Conservation (phyloP, 2,113 vertebrate species). For the Polypterus bichir region DNA sequence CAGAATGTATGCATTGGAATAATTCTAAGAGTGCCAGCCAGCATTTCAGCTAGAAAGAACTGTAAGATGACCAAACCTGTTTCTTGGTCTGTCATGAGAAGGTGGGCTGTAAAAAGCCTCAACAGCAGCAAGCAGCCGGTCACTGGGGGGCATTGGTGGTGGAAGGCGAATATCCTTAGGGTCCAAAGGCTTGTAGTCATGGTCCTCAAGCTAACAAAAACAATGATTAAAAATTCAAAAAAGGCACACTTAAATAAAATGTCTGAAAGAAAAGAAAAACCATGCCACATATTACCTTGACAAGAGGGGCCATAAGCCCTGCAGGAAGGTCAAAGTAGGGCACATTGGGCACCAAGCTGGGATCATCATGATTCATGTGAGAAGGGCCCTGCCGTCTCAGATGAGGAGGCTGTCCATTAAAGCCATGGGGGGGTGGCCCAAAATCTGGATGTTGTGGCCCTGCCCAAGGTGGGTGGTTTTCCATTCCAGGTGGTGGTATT, state of each 20-base stretch:
- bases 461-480: constrained; percentile 86
- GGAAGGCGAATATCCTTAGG: constrained; percentile 94
- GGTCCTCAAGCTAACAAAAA: constrained; percentile 75
- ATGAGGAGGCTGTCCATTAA: constrained; percentile 90
- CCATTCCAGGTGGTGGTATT: constrained; percentile 80
- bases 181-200: constrained; percentile 89
- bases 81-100: constrained; percentile 88
- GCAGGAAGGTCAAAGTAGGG: constrained; percentile 96
- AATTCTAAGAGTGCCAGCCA: no score
- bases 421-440: constrained; percentile 80
- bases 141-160: constrained; percentile 93
- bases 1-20: no score
- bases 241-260: not conserved
- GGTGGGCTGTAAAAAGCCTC: constrained; percentile 97
- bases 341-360: constrained; percentile 89
- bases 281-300: constrained; percentile 58
- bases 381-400: constrained; percentile 76
- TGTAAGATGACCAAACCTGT: constrained; percentile 60
- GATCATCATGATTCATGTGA: constrained; percentile 78
- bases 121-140: constrained; percentile 83
- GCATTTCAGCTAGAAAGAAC: no score
- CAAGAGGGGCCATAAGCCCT: constrained; percentile 88
- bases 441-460: constrained; percentile 83
- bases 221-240: constrained; percentile 14
- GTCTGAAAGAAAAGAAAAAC: not conserved